A percentile compares a stretch with the other conserved stretches of the same genome.
Evolutionary conservation across 53 echinoderm and acorn worm genomes (phyloP).

Genomic region (Echinarachnius parma): DNA sequence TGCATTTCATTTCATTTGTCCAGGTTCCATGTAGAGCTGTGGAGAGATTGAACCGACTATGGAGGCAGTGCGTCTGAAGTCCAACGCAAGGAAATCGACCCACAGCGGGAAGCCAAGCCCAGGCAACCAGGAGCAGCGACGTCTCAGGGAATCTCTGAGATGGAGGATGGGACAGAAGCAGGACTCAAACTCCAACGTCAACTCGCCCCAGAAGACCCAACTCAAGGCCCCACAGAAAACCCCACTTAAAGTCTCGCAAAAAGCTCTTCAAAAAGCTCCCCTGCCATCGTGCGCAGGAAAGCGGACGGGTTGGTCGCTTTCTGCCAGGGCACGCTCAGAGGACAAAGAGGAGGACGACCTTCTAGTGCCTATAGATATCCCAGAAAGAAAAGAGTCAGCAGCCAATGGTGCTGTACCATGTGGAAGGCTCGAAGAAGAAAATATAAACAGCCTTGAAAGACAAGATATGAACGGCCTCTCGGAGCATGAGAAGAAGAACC

Average conservation of each 20-base stretch:
- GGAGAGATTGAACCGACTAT: neutral
- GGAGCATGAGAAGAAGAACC: conserved; percentile 4
- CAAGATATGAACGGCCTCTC: neutral
- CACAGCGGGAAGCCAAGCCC: conserved; percentile 12
- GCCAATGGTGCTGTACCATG: too few relatives aligned
- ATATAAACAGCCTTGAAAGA: too few relatives aligned
- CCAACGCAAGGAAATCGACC: conserved; percentile 36
- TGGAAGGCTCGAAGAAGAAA: too few relatives aligned
- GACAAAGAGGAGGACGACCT: too few relatives aligned
- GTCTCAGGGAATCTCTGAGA: conserved; percentile 11
- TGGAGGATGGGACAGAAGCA: neutral
- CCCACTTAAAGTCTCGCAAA: too few relatives aligned
- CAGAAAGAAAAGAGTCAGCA: too few relatives aligned
- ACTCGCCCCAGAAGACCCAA: neutral
- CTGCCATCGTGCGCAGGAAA: conserved; percentile 1
- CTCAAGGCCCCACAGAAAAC: too few relatives aligned
- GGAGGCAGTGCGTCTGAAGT: conserved; percentile 18
- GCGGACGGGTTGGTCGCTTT: conserved; percentile 26
- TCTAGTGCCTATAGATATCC: too few relatives aligned
- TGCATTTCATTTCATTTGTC: too few relatives aligned
- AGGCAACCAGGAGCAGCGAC: conserved; percentile 15
- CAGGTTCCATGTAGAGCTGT: conserved; percentile 1
- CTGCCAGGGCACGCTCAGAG: neutral
- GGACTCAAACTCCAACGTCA: neutral
- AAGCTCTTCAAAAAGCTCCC: too few relatives aligned